Percentiles rank a stretch among this genome's conserved stretches.
phyloP scores from a whole-genome alignment of 2,888 invertebrate species.

The Eugnorisma glareosa region DNA sequence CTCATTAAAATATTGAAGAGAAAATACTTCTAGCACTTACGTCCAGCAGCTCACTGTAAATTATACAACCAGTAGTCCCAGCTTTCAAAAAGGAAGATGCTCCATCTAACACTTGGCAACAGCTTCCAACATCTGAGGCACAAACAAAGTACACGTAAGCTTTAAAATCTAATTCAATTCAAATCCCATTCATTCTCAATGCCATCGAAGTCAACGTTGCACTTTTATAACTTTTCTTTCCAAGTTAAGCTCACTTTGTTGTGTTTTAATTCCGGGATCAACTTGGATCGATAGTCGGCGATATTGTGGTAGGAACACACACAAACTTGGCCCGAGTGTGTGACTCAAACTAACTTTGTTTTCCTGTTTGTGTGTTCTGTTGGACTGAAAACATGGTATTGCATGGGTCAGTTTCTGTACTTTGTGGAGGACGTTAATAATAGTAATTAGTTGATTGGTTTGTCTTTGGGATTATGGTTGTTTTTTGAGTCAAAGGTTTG shows the following conservation, averaged over 20 bases:
- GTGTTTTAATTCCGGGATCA: constrained; percentile 62
- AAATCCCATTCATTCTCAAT: constrained; percentile 35
- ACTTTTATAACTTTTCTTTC: constrained; percentile 46
- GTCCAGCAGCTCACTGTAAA: neutral
- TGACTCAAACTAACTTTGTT: constrained; percentile 53
- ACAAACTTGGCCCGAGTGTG: constrained; percentile 46
- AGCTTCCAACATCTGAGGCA: neutral
- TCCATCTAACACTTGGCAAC: constrained; percentile 30
- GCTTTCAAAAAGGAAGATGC: neutral
- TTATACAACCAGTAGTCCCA: neutral
- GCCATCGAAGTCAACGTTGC: constrained; percentile 35
- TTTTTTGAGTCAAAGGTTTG: neutral
- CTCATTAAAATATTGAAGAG: neutral
- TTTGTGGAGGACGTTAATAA: constrained; percentile 17
- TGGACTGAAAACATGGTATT: constrained; percentile 41
- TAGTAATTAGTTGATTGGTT: constrained; percentile 38
- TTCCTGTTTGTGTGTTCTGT: constrained; percentile 56
- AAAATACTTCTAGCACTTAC: neutral
- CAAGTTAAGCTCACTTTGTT: constrained; percentile 53
- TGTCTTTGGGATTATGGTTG: neutral
- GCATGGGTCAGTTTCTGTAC: constrained; percentile 12
- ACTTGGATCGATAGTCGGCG: constrained; percentile 42
- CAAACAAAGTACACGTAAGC: constrained; percentile 20
- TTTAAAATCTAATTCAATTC: constrained; percentile 47
- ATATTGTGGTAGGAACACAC: constrained; percentile 49